phyloP scores from a whole-genome alignment of 1,140 invertebrate genomes.

The Caenorhabditis remanei region DNA sequence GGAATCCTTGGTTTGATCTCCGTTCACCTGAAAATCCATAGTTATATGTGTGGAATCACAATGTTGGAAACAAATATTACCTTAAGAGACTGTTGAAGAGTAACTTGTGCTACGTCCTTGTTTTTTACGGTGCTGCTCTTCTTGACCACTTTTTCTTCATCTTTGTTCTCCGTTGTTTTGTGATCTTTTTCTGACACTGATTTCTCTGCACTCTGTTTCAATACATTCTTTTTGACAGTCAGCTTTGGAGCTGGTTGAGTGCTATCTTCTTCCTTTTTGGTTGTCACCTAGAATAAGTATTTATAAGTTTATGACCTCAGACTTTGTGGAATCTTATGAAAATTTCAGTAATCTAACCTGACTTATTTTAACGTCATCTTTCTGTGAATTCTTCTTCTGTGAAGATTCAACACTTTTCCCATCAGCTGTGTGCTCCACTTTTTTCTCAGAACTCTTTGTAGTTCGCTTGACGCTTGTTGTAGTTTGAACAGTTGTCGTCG shows the following conservation, averaged over 20 bases:
- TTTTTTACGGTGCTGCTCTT: slow-evolving; percentile 29
- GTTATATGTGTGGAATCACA: too few species aligned
- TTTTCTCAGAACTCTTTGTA: slow-evolving; percentile 54
- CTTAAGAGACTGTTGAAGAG: slow-evolving; percentile 10
- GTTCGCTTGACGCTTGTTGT: slow-evolving; percentile 58
- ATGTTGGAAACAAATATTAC: neutral
- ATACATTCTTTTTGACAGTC: slow-evolving; percentile 55
- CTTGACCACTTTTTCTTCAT: slow-evolving; percentile 25
- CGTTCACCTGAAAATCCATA: slow-evolving; percentile 25
- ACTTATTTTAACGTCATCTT: slow-evolving; percentile 58
- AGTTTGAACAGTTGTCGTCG: slow-evolving; percentile 60
- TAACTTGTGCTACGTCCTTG: slow-evolving; percentile 17
- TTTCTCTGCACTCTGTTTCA: slow-evolving; percentile 54
- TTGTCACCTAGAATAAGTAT: slow-evolving; percentile 43
- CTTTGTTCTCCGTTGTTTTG: slow-evolving; percentile 25
- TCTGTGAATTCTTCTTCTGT: slow-evolving; percentile 41
- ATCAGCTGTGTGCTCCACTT: slow-evolving; percentile 52
- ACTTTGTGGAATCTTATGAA: neutral
- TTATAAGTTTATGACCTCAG: neutral
- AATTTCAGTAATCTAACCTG: slow-evolving; percentile 20
- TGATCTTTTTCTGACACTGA: slow-evolving; percentile 52
- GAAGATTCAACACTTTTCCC: slow-evolving; percentile 54
- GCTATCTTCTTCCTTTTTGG: slow-evolving; percentile 59
- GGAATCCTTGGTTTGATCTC: slow-evolving; percentile 5
- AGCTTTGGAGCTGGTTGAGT: slow-evolving; percentile 18